Base-by-base conservation (phyloP, 2,113 vertebrate genomes). In the Hippocampus mohnikei region DNA sequence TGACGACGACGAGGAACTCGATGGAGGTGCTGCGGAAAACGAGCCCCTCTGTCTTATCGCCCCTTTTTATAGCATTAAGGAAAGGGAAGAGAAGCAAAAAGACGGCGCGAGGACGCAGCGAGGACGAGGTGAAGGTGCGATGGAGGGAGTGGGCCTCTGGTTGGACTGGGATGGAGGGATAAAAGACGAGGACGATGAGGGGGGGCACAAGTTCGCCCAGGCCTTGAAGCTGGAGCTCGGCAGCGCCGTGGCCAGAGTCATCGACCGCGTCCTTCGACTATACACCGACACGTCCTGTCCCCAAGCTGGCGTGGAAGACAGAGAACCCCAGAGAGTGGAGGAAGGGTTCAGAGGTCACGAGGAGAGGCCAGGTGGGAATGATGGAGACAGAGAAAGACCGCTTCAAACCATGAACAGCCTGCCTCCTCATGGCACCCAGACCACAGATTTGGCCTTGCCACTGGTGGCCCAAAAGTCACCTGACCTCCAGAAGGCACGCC, bases 161-260 rank as follows among this genome's bases (percentile, higher is more conserved):
- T 63, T 91, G 72, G 92, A 91, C 3, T 90, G 88, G 1, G 88
- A 89, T 0, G 91, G 88, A 21, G 81, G 74, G 37, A 65, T 80
- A 1, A 85, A 82, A 12, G 87, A 86, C 0, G 86, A 85, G 55
- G 81, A 80, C 0, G 85, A 87, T 44, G 85, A 87, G 62, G 86
- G 82, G 64, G 87, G 89, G 64, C 88, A 91, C 78, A 92, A 91
- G 79, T 92, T 93, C 62, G 92, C 90, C 11, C 89, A 89, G 71
- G 91, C 92, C 0, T 81, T 94, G 71, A 94, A 94, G 76, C 70
- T 89, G 69, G 92, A 94, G 81, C 67, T 94, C 69, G 88, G 91
- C 6, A 89, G 85, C 1, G 92, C 90, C 0, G 90, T 94, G 76
- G 91, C 91, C 0, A 85, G 90, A 10, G 92, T 93, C 76, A 93